Evolutionary conservation across 2,888 invertebrate genomes (phyloP).

Genomic region (Noctua fimbriata): DNA sequence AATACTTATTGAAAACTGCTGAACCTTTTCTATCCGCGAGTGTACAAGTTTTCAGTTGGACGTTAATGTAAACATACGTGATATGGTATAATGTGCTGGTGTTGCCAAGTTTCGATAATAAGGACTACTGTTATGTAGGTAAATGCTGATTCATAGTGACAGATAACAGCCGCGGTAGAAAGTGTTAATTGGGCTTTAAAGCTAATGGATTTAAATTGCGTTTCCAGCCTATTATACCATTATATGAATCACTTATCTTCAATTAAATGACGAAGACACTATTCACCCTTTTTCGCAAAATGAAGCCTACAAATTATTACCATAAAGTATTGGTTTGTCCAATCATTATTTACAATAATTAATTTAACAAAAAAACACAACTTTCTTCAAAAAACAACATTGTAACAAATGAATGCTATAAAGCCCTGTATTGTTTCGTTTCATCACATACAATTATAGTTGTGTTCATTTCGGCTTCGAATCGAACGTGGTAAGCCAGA

Average conservation of each 20-base stretch:
- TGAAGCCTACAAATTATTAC: neutral
- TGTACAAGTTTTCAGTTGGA: slow-evolving; percentile 33
- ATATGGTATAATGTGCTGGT: slow-evolving; percentile 46
- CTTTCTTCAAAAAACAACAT: slow-evolving; percentile 29
- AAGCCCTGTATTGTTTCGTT: slow-evolving; percentile 51
- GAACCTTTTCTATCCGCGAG: neutral
- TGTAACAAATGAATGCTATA: slow-evolving; percentile 48
- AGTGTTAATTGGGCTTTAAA: slow-evolving; percentile 21
- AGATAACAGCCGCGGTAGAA: slow-evolving; percentile 32
- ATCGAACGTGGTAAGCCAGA: slow-evolving; percentile 28
- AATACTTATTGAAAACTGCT: neutral
- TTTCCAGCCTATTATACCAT: neutral
- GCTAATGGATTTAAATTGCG: neutral
- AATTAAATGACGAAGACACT: neutral
- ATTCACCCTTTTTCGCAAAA: neutral
- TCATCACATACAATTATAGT: slow-evolving; percentile 61
- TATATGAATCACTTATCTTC: neutral
- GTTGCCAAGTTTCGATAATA: slow-evolving; percentile 47
- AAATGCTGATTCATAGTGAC: slow-evolving; percentile 50
- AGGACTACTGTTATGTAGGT: slow-evolving; percentile 25
- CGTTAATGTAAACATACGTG: slow-evolving; percentile 49
- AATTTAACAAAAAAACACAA: slow-evolving; percentile 4
- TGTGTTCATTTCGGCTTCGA: slow-evolving; percentile 49
- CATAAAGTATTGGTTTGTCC: neutral
- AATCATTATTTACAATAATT: slow-evolving; percentile 10